Base-by-base conservation (phyloP, 37 sponge, comb jelly and placozoan species). In the Diacarnus erythraeanus region DNA sequence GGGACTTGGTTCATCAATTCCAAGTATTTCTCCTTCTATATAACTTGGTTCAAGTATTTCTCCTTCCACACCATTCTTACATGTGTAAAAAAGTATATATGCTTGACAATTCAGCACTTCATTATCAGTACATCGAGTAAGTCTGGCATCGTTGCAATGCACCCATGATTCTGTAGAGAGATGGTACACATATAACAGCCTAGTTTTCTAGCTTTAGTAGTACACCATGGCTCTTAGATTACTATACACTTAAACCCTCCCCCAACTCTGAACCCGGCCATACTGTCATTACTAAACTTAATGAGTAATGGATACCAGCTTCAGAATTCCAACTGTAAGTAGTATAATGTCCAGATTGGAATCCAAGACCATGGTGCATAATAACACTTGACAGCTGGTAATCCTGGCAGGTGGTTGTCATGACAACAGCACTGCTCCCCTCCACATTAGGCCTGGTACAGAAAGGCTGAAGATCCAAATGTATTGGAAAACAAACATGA, bases 331-430 rank as follows among this genome's bases (percentile, higher is more conserved):
- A 85, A 59, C 86, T 77, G 77, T 84, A 84, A 59, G 84, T 61
- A 26, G 90, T 86, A 54, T 93, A 93, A 69, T 93, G 94, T 22
- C 94, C 94, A 17, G 77, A 83, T 39, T 39, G 38, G 42, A 89
- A 82, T 0, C 87, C 86, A 20, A 43, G 12, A 2, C 94, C 94
- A 69, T 89, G 94, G 69, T 93, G 94, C 61, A 88, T 57, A 12
- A 93, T 65, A 21, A 88, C 77, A 61, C 94, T 89, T 38, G 90
- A 76, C 12, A 93, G 61, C 57, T 89, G 78, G 71, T 93, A 93
- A 12, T 47, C 51, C 12, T 47, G 51, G 12, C 12, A 12, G 6
- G 26, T 25, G 9, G 61, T 60, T 10, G 56, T 54, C 56, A 54
- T 54, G 56, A 20, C 56, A 10, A 54, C 56, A 54, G 56, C 17